Evolutionary conservation across 2,113 vertebrate species (phyloP).

Genomic region (Brachypodius melanocephalos): DNA sequence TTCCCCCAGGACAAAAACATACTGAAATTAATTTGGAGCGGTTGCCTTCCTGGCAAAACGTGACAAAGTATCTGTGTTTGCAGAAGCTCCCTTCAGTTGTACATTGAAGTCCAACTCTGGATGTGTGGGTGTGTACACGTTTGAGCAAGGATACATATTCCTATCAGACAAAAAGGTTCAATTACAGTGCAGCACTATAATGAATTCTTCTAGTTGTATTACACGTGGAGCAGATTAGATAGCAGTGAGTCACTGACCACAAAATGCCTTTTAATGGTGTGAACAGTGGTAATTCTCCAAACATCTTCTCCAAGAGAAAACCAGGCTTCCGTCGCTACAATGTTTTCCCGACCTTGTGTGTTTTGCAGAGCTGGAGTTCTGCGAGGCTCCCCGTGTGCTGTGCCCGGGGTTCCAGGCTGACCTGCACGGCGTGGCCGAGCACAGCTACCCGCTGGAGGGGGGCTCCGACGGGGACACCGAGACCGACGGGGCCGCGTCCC

Average conservation of each 20-base stretch:
- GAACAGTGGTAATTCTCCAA: not conserved
- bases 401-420: conserved; percentile 86
- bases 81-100: not conserved
- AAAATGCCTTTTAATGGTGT: not conserved
- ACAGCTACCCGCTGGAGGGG: conserved; percentile 84
- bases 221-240: not conserved
- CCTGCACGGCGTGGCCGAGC: conserved; percentile 45
- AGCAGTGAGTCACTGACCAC: not conserved
- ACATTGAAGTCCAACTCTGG: not conserved
- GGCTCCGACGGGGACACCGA: conserved; percentile 90
- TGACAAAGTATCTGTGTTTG: not conserved
- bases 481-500: conserved; percentile 86
- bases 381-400: conserved; percentile 83
- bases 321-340: not conserved
- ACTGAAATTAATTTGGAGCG: not conserved
- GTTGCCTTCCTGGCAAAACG: not conserved
- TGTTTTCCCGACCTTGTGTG: not conserved
- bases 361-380: conserved; percentile 87
- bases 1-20: not conserved
- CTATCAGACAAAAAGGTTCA: not conserved
- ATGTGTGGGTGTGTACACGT: not conserved
- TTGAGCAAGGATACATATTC: not conserved
- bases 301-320: not conserved
- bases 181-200: not conserved
- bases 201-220: not conserved